Evolutionary conservation across 2,888 invertebrate species (phyloP), one percentile per base, ranked within the genome.

Genomic region (Drosophila neotestacea): DNA sequence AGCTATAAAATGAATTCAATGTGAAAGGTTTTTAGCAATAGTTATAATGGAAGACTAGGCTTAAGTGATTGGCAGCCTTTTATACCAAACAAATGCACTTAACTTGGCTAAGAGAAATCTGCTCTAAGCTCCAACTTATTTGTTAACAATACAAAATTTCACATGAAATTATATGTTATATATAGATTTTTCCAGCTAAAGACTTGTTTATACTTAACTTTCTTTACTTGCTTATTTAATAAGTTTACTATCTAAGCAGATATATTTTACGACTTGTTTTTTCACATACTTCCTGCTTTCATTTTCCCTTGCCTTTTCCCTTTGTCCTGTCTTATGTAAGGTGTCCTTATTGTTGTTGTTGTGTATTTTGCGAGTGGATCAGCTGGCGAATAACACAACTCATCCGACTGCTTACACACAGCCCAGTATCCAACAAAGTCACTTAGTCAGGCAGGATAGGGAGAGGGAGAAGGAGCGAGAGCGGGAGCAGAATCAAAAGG

Each of bases 381-480:
- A 81, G 81, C 73, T 70, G 76, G 50, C 62, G 74, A 50, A 81
- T 68, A 81, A 81, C 81, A 81, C 73, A 78, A 76, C 73, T 81
- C 78, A 81, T 71, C 81, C 81, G 78, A 62, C 70, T 78, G 73
- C 81, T 81, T 81, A 81, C 80, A 77, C 64, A 70, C 50, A 66
- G 66, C 63, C 11, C 39, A 59, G 47, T 22, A 22, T 22, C 38
- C 38, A 38, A 47, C 58, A 47, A 47, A 38, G 28, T 13, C 38
- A 22, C 46, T 41, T 38, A 47, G 47, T 47, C 7, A 13, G 46
- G 11, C 11, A 11, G 11, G 44, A 22, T 1, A 22, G 2, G 22
- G 22, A 22, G 22, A 22, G 2, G 22, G 22, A 22, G 22, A 1
- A 2, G 22, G 13, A 22, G 22, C 22, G 2, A 2, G 22, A 22